Percentiles rank a stretch among this genome's conserved stretches.
Evolutionary conservation across 2,797 vertebrate species (phyloP).

Genomic region (Numenius phaeopus): DNA sequence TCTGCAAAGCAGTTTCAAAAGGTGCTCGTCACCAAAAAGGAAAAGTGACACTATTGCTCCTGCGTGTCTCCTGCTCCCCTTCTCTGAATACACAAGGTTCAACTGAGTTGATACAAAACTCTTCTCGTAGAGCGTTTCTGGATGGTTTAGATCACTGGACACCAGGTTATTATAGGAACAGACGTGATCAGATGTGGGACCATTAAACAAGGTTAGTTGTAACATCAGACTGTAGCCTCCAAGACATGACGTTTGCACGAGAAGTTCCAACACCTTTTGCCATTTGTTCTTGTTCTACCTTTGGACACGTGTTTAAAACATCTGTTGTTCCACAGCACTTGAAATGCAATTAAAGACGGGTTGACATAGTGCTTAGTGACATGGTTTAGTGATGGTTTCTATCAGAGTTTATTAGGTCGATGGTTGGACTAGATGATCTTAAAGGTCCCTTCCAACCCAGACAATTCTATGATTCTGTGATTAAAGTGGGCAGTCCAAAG

Average conservation of each 20-base stretch:
- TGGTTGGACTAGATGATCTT: too few relatives aligned
- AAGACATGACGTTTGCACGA: background rate
- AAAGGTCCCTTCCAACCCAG: too few relatives aligned
- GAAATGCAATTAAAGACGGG: fast-evolving
- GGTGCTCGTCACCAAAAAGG: too few relatives aligned
- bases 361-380: too few relatives aligned
- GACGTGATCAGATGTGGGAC: fast-evolving
- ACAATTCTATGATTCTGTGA: too few relatives aligned
- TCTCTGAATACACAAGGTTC: background rate
- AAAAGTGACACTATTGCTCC: background rate
- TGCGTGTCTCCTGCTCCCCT: background rate
- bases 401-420: too few relatives aligned
- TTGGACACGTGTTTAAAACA: background rate
- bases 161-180: fast-evolving
- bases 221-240: background rate
- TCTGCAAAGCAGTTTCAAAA: background rate
- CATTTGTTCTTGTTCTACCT: background rate
- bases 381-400: too few relatives aligned
- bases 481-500: background rate
- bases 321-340: background rate
- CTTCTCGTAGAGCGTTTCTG: background rate
- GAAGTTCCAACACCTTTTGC: background rate
- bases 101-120: background rate
- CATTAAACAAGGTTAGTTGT: fast-evolving
- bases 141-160: background rate